Percentiles rank a stretch among this genome's conserved stretches.
Conservation (phyloP, 2,797 vertebrate genomes). For the Lophius americanus region DNA sequence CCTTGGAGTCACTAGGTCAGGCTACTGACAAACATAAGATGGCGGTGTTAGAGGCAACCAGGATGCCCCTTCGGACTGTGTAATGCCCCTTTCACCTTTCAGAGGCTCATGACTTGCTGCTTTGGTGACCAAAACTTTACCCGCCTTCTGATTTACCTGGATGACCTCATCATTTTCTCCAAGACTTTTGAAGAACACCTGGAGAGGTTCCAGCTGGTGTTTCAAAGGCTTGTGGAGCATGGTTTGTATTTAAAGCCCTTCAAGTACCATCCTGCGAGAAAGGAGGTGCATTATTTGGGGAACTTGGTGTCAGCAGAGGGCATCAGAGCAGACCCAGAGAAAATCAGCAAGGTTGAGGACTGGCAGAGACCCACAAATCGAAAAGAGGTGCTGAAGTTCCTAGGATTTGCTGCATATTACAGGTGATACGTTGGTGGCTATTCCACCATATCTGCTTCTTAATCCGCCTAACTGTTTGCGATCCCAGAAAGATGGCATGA, state of each 20-base stretch:
- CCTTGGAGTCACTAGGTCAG: too few relatives aligned
- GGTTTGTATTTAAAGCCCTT: not conserved
- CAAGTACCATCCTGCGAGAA: not conserved
- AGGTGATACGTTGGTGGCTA: not conserved
- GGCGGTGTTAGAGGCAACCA: slow-evolving; percentile 17
- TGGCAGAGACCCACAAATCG: not conserved
- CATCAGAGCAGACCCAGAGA: not conserved
- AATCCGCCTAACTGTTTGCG: too few relatives aligned
- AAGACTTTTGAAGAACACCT: too few relatives aligned
- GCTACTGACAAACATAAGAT: not conserved
- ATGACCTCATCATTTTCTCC: too few relatives aligned
- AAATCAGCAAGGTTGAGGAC: not conserved
- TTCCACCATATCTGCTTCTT: not conserved
- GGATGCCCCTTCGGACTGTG: slow-evolving; percentile 22
- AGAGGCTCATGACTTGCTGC: slow-evolving; percentile 40
- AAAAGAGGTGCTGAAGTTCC: not conserved
- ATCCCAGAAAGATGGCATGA: too few relatives aligned
- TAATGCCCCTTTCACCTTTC: slow-evolving; percentile 38
- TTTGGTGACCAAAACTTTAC: slow-evolving; percentile 45
- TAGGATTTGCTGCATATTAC: not conserved
- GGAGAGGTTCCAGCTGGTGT: too few relatives aligned
- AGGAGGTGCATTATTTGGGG: not conserved
- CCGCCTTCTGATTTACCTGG: too few relatives aligned
- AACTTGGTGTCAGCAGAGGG: not conserved
- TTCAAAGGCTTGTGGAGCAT: too few relatives aligned